These are phyloP conservation scores for Sacculina carcini DNA, from an alignment of 2,888 invertebrate genomes.

Conservation along the genomic window DNA sequence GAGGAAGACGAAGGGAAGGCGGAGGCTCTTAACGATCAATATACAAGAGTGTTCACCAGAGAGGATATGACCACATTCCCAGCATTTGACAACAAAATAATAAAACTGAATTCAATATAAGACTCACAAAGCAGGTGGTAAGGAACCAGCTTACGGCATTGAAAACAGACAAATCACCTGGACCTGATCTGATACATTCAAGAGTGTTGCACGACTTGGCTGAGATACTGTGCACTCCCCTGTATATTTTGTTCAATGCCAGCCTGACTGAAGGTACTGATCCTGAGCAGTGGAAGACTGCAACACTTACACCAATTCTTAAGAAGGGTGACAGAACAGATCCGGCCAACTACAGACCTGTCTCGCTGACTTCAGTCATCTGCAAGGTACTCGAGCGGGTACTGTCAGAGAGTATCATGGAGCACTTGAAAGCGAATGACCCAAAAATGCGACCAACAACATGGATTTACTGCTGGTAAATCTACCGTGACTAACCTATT, in stretches of 20 bases:
- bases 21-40: neutral
- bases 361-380: neutral
- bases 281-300: neutral
- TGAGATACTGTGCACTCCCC: neutral
- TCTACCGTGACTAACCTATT: neutral
- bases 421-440: neutral
- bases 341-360: neutral
- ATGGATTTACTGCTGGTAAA: neutral
- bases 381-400: neutral
- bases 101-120: neutral
- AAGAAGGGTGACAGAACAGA: neutral
- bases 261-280: neutral
- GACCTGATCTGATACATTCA: neutral
- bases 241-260: neutral
- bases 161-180: neutral
- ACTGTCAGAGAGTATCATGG: neutral
- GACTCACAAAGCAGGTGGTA: neutral
- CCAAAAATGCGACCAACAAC: neutral
- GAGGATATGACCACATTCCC: neutral
- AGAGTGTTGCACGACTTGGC: neutral
- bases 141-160: neutral
- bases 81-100: neutral
- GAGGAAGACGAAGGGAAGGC: neutral
- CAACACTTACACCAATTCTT: neutral
- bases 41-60: neutral